Conservation (phyloP, 2,113 vertebrate species). For the Esox niger region DNA sequence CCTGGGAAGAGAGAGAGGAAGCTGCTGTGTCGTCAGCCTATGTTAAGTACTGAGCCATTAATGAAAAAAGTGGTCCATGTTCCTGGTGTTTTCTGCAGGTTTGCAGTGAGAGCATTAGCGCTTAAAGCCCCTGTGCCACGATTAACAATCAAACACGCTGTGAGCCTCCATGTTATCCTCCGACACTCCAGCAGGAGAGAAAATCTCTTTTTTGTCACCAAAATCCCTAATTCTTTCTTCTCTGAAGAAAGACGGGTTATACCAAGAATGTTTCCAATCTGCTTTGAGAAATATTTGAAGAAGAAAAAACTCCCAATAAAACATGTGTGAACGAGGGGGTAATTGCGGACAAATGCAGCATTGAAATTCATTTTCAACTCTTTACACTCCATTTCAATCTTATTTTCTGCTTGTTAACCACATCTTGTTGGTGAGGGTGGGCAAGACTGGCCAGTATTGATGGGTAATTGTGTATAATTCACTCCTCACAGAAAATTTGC, state of each 20-base stretch:
- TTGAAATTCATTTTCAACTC: slow-evolving; percentile 99
- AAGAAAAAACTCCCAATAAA: slow-evolving; percentile 86
- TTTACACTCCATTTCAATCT: slow-evolving; percentile 99
- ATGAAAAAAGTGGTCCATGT: slow-evolving; percentile 63
- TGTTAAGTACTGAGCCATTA: slow-evolving; percentile 48
- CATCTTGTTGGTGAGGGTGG: slow-evolving; percentile 98
- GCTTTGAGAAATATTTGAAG: slow-evolving; percentile 97
- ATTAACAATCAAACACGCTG: slow-evolving; percentile 79
- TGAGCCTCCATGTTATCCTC: slow-evolving; percentile 78
- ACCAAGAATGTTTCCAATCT: slow-evolving; percentile 97
- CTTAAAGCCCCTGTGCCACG: slow-evolving; percentile 73
- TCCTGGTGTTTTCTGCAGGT: slow-evolving; percentile 73
- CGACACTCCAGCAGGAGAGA: slow-evolving; percentile 70
- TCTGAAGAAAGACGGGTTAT: slow-evolving; percentile 80
- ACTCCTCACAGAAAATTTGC: slow-evolving; percentile 90
- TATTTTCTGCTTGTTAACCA: slow-evolving; percentile 99
- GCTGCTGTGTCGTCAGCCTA: no score
- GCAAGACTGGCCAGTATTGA: slow-evolving; percentile 95
- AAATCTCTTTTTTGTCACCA: slow-evolving; percentile 83
- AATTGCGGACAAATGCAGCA: slow-evolving; percentile 99
- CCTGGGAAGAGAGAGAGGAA: slow-evolving; percentile 15
- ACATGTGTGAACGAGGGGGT: slow-evolving; percentile 98
- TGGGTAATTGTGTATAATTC: slow-evolving; percentile 99
- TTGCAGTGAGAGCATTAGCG: slow-evolving; percentile 75
- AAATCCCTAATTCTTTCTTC: slow-evolving; percentile 94